Base-by-base conservation (phyloP, 2,888 invertebrate species). In the Pandemis cinnamomeana region DNA sequence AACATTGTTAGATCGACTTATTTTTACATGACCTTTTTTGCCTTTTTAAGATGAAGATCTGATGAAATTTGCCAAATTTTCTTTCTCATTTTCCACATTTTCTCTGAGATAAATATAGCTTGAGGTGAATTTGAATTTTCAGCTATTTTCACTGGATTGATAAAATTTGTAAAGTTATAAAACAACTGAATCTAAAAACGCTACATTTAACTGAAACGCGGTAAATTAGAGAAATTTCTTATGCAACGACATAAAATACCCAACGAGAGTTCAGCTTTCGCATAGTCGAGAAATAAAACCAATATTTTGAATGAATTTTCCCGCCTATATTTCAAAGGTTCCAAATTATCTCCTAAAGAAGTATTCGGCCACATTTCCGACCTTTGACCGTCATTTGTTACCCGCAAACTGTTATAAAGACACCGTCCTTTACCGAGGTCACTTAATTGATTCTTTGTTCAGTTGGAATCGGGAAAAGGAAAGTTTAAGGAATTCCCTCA, bases 321-420 rank as follows among this genome's bases (percentile, higher is more conserved):
- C 58, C 10, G n/a, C 10, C 13, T 64, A 71, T 74, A 70, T 71
- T 62, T 71, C 70, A 74, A 74, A 71, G 62, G 44, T 62, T 67
- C 61, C 44, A 71, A 74, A 74, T 71, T 66, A 71, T 74, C 74
- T 74, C 42, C 74, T 67, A 71, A 74, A 74, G 71, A 67, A 73
- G 60, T 71, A 69, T 72, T 73, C 63, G 55, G 71, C 53, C 71
- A 73, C 76, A 76, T 73, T 73, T 73, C 58, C 73, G 73, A 76
- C 76, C 76, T 73, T 71, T 67, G 76, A 69, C 69, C 76, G 73
- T 51, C 69, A 72, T 76, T 73, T 73, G 67, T 76, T 73, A 70
- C 70, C 76, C 73, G 73, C 62, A 67, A 75, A 69, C 71, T 64
- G 72, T 64, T 72, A 75, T 69, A 75, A 48, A 72, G 75, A 75